Evolutionary conservation across 2,797 vertebrate species (phyloP), one percentile per base, ranked within the genome.

Genomic region (Salmo trutta): DNA sequence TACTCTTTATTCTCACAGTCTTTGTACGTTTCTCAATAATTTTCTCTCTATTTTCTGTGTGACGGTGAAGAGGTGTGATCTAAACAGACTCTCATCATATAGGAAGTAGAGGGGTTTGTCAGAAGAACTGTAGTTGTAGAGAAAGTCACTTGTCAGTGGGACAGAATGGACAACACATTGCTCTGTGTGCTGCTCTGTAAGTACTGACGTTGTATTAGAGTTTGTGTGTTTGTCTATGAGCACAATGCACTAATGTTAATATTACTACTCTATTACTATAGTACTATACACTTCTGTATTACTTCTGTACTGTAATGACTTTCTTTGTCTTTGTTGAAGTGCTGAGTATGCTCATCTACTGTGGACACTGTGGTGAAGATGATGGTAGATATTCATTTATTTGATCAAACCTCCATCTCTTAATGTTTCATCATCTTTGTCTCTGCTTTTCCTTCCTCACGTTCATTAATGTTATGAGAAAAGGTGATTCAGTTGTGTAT

Each of bases 281-380:
- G 51, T 15, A 52, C 14, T 52, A 12, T 52, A 14, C 51, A 52
- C 2, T 52, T 12, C 15, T 52, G 15, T 15, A 52, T 52, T 74
- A 7, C 24, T n/a, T 31, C 0, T 59, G 6, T 65, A 33, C 15
- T 24, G 64, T 73, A 2, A 72, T 15, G 17, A 62, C n/a, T 17
- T 21, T 51, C n/a, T 70, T 8, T 2, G 59, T 66, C 65, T 84
- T 56, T 74, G 10, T 86, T 80, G 53, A n/a, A 87, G 86, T 80
- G 77, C 10, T 29, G 51, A 52, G 10, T 52, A 52, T 15, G 1
- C 51, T 52, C 64, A 41, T 79, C 31, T 5, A 24, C 29, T 17
- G 52, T 71, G 71, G 77, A 77, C 70, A 74, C 0, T 4, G 53
- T 72, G 56, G 81, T 79, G 82, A 83, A 84, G 52, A 15, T 16